Evolutionary conservation across 1,140 invertebrate genomes (phyloP).

Genomic region (Drosophila nigrodunni): DNA sequence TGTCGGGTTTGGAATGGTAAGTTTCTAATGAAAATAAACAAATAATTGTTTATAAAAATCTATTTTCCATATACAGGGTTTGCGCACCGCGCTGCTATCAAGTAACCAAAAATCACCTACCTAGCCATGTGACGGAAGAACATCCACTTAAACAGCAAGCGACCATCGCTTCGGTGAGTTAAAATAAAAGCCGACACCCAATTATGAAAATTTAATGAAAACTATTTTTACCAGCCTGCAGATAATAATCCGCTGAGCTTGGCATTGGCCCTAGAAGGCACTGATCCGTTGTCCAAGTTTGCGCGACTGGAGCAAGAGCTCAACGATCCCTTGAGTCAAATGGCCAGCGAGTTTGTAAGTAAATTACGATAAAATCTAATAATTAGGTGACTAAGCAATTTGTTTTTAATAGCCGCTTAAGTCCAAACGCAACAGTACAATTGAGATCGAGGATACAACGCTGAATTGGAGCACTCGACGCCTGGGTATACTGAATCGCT

Average conservation of each 20-base stretch:
- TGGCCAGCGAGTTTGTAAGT: constrained; percentile 87
- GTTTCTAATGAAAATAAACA: constrained; percentile 46
- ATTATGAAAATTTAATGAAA: constrained; percentile 6
- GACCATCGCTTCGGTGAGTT: constrained; percentile 29
- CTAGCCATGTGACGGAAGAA: constrained; percentile 46
- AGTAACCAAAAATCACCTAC: constrained; percentile 56
- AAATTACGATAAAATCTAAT: neutral
- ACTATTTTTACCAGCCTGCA: constrained; percentile 32
- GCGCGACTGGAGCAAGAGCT: constrained; percentile 86
- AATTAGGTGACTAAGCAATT: constrained; percentile 3
- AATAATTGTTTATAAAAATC: constrained; percentile 43
- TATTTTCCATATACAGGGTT: constrained; percentile 41
- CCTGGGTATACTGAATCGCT: constrained; percentile 92
- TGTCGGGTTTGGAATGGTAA: constrained; percentile 73
- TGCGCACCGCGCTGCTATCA: constrained; percentile 70
- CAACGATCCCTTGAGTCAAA: constrained; percentile 88
- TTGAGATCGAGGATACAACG: constrained; percentile 85
- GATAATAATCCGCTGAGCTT: constrained; percentile 86
- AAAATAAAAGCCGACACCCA: constrained; percentile 9
- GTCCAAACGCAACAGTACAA: constrained; percentile 78
- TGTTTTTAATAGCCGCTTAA: constrained; percentile 46
- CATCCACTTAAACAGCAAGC: constrained; percentile 70
- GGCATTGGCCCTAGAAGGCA: constrained; percentile 88
- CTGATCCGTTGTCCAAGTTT: constrained; percentile 91
- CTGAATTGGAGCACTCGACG: constrained; percentile 92